These are phyloP conservation scores for Eupithecia vulgata DNA, from an alignment of 2,888 invertebrate genomes.

Conservation along the genomic window DNA sequence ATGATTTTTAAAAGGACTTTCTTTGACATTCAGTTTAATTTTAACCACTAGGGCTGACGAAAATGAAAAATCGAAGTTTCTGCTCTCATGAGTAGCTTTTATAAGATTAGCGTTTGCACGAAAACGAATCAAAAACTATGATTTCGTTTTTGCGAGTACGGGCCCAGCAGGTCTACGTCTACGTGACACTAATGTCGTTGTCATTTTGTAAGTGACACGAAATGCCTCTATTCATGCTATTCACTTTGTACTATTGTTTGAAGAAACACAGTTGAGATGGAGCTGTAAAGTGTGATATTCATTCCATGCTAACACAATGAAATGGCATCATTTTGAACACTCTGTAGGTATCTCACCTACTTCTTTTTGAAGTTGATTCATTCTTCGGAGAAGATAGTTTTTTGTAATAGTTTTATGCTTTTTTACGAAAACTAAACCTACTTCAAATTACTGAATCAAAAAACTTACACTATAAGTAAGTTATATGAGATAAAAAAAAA, in stretches of 20 bases:
- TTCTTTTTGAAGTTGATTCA: background rate
- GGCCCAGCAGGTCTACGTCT: too few relatives aligned
- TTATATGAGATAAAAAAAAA: too few relatives aligned
- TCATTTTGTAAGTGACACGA: slow-evolving; percentile 1
- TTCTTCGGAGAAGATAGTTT: background rate
- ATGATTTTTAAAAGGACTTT: background rate
- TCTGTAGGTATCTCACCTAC: background rate
- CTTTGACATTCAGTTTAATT: background rate
- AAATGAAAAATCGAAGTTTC: too few relatives aligned
- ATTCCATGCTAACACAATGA: slow-evolving; percentile 5
- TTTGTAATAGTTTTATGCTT: too few relatives aligned
- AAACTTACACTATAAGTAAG: too few relatives aligned
- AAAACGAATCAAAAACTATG: too few relatives aligned
- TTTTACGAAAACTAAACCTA: too few relatives aligned
- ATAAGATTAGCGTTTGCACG: too few relatives aligned
- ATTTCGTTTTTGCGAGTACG: too few relatives aligned
- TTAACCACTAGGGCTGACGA: too few relatives aligned
- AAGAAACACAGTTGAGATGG: background rate
- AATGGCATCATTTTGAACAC: background rate
- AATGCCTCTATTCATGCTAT: background rate
- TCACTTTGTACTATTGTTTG: background rate
- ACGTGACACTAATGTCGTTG: background rate
- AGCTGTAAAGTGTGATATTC: background rate
- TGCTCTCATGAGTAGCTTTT: too few relatives aligned
- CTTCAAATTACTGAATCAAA: too few relatives aligned